These are phyloP conservation scores for Pangasius mekongensis DNA, from an alignment of 2,797 vertebrate species.

Conservation along the genomic window DNA sequence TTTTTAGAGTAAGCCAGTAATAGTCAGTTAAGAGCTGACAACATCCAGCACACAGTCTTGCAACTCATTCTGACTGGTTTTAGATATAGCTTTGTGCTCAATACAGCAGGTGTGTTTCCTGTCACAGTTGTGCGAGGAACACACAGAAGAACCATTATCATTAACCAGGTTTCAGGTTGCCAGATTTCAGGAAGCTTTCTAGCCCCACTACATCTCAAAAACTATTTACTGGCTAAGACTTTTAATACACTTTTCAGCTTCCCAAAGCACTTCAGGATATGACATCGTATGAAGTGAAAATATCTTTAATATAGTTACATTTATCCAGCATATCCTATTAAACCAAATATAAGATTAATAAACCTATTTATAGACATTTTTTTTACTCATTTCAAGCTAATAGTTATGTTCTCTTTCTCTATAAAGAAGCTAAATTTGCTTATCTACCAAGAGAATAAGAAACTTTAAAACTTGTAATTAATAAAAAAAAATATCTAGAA, in stretches of 20 bases:
- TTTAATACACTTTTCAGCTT: neutral
- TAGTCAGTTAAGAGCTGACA: neutral
- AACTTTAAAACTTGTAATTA: neutral
- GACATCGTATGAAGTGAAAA: neutral
- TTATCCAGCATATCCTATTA: neutral
- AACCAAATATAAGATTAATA: neutral
- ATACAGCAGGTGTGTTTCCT: neutral
- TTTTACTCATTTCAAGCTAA: too few species aligned
- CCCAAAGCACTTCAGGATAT: neutral
- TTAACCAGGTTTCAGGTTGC: neutral
- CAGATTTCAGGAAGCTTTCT: too few species aligned
- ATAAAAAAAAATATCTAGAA: neutral
- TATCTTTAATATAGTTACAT: neutral
- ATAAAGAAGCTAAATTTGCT: neutral
- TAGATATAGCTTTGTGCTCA: neutral
- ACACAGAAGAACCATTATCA: neutral
- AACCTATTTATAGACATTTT: neutral
- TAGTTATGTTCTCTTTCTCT: too few species aligned
- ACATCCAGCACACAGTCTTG: neutral
- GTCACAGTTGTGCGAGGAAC: neutral
- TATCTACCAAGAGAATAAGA: neutral
- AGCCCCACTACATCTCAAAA: too few species aligned
- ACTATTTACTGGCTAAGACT: neutral
- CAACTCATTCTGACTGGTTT: neutral
- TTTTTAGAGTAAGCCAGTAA: neutral